These are phyloP conservation scores for Hypena proboscidalis DNA, from an alignment of 2,888 invertebrate species.

Conservation along the genomic window DNA sequence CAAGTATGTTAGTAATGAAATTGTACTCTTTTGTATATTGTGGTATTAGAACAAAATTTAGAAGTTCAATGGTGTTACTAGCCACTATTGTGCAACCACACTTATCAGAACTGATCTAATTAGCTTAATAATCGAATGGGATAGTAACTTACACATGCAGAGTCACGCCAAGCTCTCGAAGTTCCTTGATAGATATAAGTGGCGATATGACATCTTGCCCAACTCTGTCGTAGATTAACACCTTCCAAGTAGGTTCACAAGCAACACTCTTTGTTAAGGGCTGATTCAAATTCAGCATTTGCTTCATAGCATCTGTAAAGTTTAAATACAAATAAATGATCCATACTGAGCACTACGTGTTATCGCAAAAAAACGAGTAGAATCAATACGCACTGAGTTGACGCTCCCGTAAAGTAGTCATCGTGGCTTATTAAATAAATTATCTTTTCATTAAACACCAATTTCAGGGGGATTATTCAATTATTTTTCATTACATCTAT, in stretches of 20 bases:
- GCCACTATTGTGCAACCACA: too few relatives aligned
- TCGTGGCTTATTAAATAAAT: conserved; percentile 26
- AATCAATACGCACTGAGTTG: conserved; percentile 54
- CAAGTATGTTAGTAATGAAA: too few relatives aligned
- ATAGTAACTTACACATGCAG: conserved; percentile 94
- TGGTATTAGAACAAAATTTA: too few relatives aligned
- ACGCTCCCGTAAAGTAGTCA: conserved; percentile 53
- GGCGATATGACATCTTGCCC: conserved; percentile 99
- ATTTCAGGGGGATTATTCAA: conserved; percentile 18
- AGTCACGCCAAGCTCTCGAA: conserved; percentile 98
- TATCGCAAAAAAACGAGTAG: conserved; percentile 17
- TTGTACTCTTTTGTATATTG: too few relatives aligned
- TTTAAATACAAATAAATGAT: conserved; percentile 24
- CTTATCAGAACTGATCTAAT: too few relatives aligned
- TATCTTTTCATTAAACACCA: conserved; percentile 27
- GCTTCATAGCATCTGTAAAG: conserved; percentile 93
- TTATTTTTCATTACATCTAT: conserved; percentile 20
- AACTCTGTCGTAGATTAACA: conserved; percentile 97
- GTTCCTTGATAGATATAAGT: conserved; percentile 96
- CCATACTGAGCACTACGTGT: conserved; percentile 27
- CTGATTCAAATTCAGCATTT: conserved; percentile 97
- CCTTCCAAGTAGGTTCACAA: conserved; percentile 97
- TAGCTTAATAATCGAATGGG: conserved; percentile 1
- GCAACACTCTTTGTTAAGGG: conserved; percentile 90
- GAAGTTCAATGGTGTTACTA: too few relatives aligned